phyloP scores from a whole-genome alignment of 92 coral and sea anemone species.

The Parazoanthus darwini region DNA sequence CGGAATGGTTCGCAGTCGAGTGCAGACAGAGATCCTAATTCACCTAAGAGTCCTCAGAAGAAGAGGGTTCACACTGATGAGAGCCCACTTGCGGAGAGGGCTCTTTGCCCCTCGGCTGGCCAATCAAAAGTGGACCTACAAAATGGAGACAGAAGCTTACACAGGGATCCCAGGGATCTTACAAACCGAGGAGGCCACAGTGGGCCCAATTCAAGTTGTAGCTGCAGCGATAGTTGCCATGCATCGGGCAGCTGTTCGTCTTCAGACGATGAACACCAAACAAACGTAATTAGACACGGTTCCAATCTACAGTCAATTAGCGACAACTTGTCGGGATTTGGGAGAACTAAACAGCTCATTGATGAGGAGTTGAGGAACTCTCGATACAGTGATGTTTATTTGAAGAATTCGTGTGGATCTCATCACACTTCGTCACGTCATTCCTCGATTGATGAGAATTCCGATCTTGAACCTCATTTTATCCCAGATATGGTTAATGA shows the following conservation, averaged over 20 bases:
- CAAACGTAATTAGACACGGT: constrained; percentile 5
- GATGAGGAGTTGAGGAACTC: constrained; percentile 17
- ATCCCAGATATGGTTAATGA: constrained; percentile 52
- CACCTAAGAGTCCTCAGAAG: constrained; percentile 53
- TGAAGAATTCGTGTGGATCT: constrained; percentile 19
- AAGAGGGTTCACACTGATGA: constrained; percentile 39
- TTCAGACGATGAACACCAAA: constrained; percentile 47
- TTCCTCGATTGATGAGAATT: constrained; percentile 51
- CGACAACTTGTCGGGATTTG: constrained; percentile 7
- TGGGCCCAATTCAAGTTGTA: constrained; percentile 51
- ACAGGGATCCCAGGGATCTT: neutral
- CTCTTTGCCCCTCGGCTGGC: neutral
- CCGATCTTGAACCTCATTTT: constrained; percentile 70
- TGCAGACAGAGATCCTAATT: constrained; percentile 57
- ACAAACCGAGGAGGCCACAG: constrained; percentile 38
- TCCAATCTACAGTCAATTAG: constrained; percentile 24
- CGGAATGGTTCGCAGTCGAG: constrained; percentile 66
- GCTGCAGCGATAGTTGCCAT: constrained; percentile 62
- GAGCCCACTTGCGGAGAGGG: constrained; percentile 34
- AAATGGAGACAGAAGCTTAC: neutral
- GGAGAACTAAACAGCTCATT: neutral
- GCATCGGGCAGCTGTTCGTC: constrained; percentile 68
- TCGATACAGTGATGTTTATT: neutral
- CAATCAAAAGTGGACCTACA: constrained; percentile 34
- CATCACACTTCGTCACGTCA: constrained; percentile 35